phyloP scores from a whole-genome alignment of 2,797 vertebrate genomes.

The Melopsittacus undulatus region DNA sequence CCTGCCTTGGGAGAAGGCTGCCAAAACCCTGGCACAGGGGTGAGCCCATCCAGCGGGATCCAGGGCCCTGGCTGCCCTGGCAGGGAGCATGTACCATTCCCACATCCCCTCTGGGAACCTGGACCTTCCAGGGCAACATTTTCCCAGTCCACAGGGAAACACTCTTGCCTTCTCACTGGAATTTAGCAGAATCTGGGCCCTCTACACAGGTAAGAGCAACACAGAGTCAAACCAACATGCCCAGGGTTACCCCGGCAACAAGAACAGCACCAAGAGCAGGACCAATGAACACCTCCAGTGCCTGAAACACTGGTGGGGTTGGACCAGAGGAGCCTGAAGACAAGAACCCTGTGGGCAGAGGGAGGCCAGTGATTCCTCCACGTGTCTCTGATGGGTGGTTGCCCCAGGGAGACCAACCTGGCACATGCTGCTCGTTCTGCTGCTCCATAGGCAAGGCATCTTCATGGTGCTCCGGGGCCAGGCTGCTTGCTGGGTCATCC shows the following conservation, averaged over 20 bases:
- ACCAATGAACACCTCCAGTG: fast-evolving
- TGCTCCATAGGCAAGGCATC: fast-evolving
- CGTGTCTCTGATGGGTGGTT: background rate
- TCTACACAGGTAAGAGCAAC: background rate
- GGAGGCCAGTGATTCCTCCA: fast-evolving
- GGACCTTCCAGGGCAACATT: fast-evolving
- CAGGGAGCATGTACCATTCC: background rate
- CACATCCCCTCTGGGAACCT: fast-evolving
- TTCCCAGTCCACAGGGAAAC: background rate
- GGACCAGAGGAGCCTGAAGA: background rate
- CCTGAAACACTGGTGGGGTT: fast-evolving
- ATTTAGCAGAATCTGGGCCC: background rate
- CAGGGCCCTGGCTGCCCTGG: background rate
- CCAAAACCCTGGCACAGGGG: fast-evolving
- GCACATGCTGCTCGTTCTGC: background rate
- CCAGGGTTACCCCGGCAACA: background rate
- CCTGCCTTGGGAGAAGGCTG: background rate
- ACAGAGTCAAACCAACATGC: background rate
- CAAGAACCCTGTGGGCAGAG: fast-evolving
- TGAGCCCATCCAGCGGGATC: background rate
- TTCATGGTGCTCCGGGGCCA: fast-evolving
- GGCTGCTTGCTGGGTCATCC: background rate
- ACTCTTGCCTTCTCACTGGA: fast-evolving
- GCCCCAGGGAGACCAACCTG: conserved; percentile 46
- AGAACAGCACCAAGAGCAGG: fast-evolving